These are phyloP conservation scores for Chaunax sp. DNA, from an alignment of 2,797 vertebrate species.

Conservation along the genomic window DNA sequence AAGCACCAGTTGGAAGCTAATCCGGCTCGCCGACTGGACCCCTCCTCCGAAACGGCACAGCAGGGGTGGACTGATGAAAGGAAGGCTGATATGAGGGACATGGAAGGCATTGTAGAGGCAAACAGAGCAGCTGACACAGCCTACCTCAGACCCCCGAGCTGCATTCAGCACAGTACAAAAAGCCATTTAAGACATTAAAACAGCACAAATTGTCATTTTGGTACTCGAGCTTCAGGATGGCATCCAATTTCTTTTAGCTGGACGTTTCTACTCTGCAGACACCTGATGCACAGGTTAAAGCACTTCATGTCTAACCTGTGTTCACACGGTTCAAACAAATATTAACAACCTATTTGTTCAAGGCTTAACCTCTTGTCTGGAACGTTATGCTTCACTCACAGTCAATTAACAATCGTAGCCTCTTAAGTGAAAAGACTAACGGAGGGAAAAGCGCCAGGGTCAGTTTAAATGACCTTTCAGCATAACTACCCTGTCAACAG, in stretches of 20 bases:
- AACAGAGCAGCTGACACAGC: slow-evolving; percentile 67
- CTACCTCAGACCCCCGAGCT: slow-evolving; percentile 63
- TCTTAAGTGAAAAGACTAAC: slow-evolving; percentile 15
- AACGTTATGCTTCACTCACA: slow-evolving; percentile 38
- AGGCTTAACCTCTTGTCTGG: slow-evolving; percentile 35
- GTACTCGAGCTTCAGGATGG: slow-evolving; percentile 46
- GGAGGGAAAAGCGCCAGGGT: slow-evolving; percentile 12
- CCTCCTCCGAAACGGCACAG: slow-evolving; percentile 76
- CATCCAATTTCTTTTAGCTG: slow-evolving; percentile 28
- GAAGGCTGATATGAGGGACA: slow-evolving; percentile 75
- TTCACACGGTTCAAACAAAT: slow-evolving; percentile 32
- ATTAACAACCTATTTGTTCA: slow-evolving; percentile 52
- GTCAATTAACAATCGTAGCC: slow-evolving; percentile 45
- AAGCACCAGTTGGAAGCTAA: slow-evolving; percentile 83
- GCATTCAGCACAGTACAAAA: slow-evolving; percentile 70
- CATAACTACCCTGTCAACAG: slow-evolving; percentile 21
- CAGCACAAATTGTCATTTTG: slow-evolving; percentile 26
- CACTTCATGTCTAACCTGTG: slow-evolving; percentile 34
- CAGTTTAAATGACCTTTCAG: slow-evolving; percentile 4
- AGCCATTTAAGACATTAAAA: slow-evolving; percentile 67
- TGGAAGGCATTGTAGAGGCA: slow-evolving; percentile 76
- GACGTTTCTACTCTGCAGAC: slow-evolving; percentile 29
- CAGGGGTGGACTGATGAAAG: slow-evolving; percentile 77
- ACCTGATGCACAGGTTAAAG: slow-evolving; percentile 55
- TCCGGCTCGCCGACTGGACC: slow-evolving; percentile 77